Percentiles rank a stretch among this genome's conserved stretches.
These are phyloP conservation scores for Avahi laniger DNA, from an alignment of 2,797 vertebrate species.

Conservation along the genomic window DNA sequence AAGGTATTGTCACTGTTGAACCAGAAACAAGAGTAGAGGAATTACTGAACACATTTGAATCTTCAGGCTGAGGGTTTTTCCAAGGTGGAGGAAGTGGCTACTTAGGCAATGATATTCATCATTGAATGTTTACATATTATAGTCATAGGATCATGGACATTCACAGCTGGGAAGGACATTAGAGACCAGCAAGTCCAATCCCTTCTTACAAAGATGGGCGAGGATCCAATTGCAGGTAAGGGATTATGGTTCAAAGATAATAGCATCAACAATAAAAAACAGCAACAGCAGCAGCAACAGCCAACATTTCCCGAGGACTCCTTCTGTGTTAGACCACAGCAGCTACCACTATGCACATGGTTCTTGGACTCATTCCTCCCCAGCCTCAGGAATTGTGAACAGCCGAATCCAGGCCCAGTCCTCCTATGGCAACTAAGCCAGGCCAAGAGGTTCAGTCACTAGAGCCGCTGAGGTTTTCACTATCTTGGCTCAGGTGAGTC, in stretches of 20 bases:
- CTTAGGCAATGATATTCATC: not conserved
- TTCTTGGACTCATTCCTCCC: not conserved
- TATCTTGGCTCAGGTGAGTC: not conserved
- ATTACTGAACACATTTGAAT: not conserved
- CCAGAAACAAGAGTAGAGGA: not conserved
- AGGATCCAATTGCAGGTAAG: not conserved
- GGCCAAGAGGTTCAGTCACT: not conserved
- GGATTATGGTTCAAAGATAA: not conserved
- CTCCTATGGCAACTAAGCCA: not conserved
- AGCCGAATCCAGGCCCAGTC: not conserved
- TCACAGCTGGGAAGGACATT: not conserved
- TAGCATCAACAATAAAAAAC: not conserved
- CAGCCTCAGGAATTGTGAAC: not conserved
- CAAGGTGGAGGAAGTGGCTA: not conserved
- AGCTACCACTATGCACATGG: rapidly evolving
- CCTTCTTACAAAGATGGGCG: not conserved
- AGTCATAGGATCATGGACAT: not conserved
- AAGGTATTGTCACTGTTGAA: not conserved
- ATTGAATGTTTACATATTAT: not conserved
- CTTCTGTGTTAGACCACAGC: not conserved
- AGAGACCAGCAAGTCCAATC: not conserved
- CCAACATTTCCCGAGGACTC: not conserved
- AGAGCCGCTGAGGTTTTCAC: not conserved
- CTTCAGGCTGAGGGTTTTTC: slow-evolving; percentile 1
- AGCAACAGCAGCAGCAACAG: not conserved